phyloP scores from a whole-genome alignment of 2,888 invertebrate genomes.

The Scaptomyza cyrtandrae region DNA sequence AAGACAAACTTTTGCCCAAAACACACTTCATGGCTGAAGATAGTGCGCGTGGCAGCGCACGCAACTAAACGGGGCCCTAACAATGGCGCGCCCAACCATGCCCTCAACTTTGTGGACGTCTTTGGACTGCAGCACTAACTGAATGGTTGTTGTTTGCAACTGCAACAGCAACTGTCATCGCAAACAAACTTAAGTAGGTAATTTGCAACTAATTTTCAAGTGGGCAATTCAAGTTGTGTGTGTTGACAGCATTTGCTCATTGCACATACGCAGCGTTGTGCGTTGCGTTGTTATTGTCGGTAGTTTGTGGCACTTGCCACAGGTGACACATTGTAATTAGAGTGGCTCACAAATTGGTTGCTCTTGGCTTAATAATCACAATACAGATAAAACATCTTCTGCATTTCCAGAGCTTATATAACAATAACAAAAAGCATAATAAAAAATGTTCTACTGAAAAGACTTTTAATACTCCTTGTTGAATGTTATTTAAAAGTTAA shows the following conservation, averaged over 20 bases:
- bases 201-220: conserved; percentile 79
- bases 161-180: conserved; percentile 38
- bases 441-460: not conserved
- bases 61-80: conserved; percentile 53
- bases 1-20: conserved; percentile 71
- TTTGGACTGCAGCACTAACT: conserved; percentile 20
- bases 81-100: conserved; percentile 69
- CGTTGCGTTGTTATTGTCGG: conserved; percentile 17
- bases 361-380: conserved; percentile 5
- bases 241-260: conserved; percentile 36
- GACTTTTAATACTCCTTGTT: no score
- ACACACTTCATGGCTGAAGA: conserved; percentile 32
- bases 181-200: conserved; percentile 79
- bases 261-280: conserved; percentile 58
- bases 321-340: conserved; percentile 48
- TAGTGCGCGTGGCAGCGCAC: conserved; percentile 65
- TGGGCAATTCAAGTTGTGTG: conserved; percentile 56
- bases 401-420: not conserved
- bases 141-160: conserved; percentile 18
- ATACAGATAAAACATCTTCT: conserved; percentile 10
- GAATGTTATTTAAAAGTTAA: no score
- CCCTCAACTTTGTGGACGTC: conserved; percentile 49
- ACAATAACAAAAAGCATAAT: no score
- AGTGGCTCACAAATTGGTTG: conserved; percentile 7
- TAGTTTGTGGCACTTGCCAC: conserved; percentile 9